Evolutionary conservation across 2,888 invertebrate species (phyloP), one percentile per base, ranked within the genome.

Genomic region (Scaptomyza cyrtandrae): DNA sequence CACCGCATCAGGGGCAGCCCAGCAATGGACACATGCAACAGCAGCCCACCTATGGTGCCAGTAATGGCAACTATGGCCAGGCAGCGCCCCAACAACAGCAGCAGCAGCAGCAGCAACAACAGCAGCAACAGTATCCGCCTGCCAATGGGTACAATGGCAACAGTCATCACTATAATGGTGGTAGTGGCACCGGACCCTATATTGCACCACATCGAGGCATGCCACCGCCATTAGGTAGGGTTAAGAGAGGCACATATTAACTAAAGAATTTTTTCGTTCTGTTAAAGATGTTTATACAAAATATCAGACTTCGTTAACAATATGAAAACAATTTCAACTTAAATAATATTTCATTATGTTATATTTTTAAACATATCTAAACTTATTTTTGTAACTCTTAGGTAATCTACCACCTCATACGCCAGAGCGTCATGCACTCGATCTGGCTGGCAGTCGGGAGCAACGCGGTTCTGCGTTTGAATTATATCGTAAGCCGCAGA

Each of bases 381-480:
- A 24, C 3, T 24, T 55, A 9, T 45, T 37, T 11, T 24, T 13
- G n/a, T 9, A 27, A 33, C 24, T 10, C 43, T 53, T 53, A 92
- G 92, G 90, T 39, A 92, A 92, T 77, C 79, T 91, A 19, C 92
- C 91, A 31, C 90, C 91, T 0, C 92, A 92, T 55, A 90, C 92
- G 6, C 91, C 92, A 3, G 92, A 92, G 68, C 90, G 92, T 13
- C 92, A 92, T 71, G 91, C 91, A 27, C 86, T 92, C 92, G 94
- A 94, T 91, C 93, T 98, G 90, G 97, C 97, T 56, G 97, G 97
- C 52, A 96, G 97, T 88, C 94, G 96, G 84, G 98, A 98, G 90
- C 97, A 98, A 90, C 93, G 98, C 58, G 98, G 98, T 31, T 98
- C 98, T 73, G 98, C 98, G n/a, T 98, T 98, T 91, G 98, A 98